Evolutionary conservation across 30 jellyfish, hydroid and myxozoan genomes (phyloP), one percentile per base, ranked within the genome.

Genomic region (Cassiopea xamachana): DNA sequence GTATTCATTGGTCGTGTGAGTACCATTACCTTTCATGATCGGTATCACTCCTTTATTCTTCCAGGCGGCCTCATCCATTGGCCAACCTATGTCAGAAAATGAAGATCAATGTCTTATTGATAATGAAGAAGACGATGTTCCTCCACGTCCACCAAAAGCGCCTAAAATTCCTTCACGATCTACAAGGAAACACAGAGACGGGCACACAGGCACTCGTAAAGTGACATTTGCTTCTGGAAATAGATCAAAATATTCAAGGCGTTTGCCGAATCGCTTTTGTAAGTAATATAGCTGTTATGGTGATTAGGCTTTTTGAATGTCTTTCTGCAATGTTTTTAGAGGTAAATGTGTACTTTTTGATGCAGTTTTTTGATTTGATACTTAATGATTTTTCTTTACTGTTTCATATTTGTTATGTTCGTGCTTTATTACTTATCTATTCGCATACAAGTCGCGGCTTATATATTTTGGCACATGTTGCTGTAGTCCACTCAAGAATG

Each of bases 131-230:
- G n/a, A n/a, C n/a, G 73, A 84, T 83, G 6, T 6, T 2, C 92
- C 92, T 71, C 92, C 92, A 10, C 92, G 92, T 43, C 92, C 92
- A 43, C 92, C 92, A 18, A 85, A 85, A 78, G 87, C 92, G 0
- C 92, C 84, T 27, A 73, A 60, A 73, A 43, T 73, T 50, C 92
- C 92, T 14, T 73, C 87, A 7, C 69, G 84, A 62, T 7, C 85
- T 4, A 27, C 82, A 15, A 15, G 73, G 74, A 59, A 60, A 14
- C 87, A 73, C 17, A 75, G 70, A 2, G 92, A 85, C 7, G 58
- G 82, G 15, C 69, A 69, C 14, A 70, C 80, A 39, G 71, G 77
- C 46, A 68, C 95, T 1, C 90, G 71, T 18, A 68, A 85, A 69
- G 95, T 88, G 49, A 88, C 88, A 5, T 79, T 88, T 80, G 95